Percentiles rank a stretch among this genome's conserved stretches.
phyloP scores from a whole-genome alignment of 2,113 vertebrate genomes.

The Lanius collurio region DNA sequence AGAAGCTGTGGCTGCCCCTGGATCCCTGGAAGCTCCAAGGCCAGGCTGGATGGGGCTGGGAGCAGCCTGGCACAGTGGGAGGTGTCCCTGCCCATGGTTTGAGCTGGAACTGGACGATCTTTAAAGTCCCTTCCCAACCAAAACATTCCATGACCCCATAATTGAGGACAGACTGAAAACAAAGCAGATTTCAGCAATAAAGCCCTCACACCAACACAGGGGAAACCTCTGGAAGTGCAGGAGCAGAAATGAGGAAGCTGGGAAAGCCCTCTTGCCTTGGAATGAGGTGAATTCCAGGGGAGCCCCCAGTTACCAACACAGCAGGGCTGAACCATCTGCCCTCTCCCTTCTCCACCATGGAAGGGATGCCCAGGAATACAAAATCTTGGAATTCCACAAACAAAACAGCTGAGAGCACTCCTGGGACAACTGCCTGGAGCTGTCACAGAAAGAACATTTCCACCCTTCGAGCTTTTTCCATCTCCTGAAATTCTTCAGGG shows the following conservation, averaged over 20 bases:
- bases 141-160: background rate
- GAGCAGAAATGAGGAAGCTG: background rate
- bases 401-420: background rate
- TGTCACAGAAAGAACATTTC: background rate
- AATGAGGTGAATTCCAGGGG: rapidly evolving
- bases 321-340: background rate
- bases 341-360: background rate
- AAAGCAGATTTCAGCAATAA: background rate
- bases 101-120: background rate
- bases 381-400: background rate
- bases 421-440: rapidly evolving
- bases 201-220: background rate
- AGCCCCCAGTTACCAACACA: background rate
- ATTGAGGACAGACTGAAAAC: background rate
- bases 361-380: background rate
- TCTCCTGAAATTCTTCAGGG: background rate
- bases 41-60: background rate
- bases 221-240: background rate
- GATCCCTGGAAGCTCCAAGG: background rate
- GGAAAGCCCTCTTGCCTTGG: background rate
- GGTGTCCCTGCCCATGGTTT: background rate
- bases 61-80: rapidly evolving
- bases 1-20: background rate
- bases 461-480: background rate
- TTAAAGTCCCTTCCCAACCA: background rate